Conservation (phyloP, 2,888 invertebrate species). For the Xylocampa areola region DNA sequence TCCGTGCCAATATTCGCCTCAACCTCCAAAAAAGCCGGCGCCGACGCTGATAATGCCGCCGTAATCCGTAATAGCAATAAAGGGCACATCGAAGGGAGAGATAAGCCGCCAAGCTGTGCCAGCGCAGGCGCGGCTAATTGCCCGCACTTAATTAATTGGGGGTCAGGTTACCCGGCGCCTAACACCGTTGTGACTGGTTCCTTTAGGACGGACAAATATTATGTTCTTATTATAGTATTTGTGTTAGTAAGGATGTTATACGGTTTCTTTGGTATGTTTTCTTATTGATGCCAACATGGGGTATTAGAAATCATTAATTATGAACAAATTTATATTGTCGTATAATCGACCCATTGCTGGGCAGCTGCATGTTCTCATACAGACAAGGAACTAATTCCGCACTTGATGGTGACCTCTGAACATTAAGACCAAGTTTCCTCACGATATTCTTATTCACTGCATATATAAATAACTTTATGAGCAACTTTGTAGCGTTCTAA, state of each 20-base stretch:
- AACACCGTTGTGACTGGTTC: background rate
- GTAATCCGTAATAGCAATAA: conserved; percentile 47
- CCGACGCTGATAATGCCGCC: conserved; percentile 4
- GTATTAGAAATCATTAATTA: no score
- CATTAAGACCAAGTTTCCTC: no score
- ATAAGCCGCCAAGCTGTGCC: conserved; percentile 46
- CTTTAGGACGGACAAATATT: background rate
- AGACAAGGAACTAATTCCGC: no score
- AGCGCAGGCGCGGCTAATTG: conserved; percentile 30
- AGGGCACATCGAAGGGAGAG: conserved; percentile 23
- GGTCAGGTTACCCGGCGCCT: conserved; percentile 11
- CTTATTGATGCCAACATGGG: no score
- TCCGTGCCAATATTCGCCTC: background rate
- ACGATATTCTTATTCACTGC: no score
- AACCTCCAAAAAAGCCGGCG: conserved; percentile 4
- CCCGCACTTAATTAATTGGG: conserved; percentile 36
- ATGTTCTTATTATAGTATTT: background rate
- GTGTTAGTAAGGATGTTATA: background rate
- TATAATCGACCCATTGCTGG: no score
- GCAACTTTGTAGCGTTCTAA: no score
- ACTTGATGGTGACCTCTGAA: no score
- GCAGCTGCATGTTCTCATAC: no score
- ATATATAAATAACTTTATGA: no score
- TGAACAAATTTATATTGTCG: no score
- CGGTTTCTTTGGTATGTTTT: no score